Base-by-base conservation (phyloP, 2,797 vertebrate species). In the Chelmon rostratus region DNA sequence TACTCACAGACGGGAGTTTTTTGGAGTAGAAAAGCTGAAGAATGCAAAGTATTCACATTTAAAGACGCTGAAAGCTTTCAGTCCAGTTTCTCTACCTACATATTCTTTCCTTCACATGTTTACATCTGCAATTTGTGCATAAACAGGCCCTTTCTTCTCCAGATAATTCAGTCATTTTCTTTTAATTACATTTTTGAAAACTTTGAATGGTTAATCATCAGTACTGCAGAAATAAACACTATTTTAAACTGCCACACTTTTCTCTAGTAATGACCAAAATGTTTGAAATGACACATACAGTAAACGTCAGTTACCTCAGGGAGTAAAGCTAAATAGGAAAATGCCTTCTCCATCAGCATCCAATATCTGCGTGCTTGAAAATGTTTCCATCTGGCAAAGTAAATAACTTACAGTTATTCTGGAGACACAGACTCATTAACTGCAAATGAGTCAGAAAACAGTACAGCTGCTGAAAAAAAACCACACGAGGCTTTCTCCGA, bases 401-500 rank as follows among this genome's bases (percentile, higher is more conserved):
- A 79, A 75, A 75, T 38, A 54, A 53, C 53, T 68, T 23, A 42
- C 49, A 72, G 62, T 56, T 66, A 68, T 74, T 82, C 63, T 49
- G 19, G 33, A 4, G 15, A 11, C 73, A 66, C 38, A 38, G 61
- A 44, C 52, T 64, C 64, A 79, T 84, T 76, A 76, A 68, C 68
- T 72, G 47, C 64, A 74, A 76, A 78, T 79, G 59, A 81, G 18
- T 58, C 52, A 49, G 57, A 76, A 68, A 76, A 69, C 46, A 76
- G 74, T 61, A n/a, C 33, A 44, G 47, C 59, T 73, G 53, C n/a
- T 70, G 1, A n/a, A 52, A 64, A 31, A 56, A 56, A 44, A 53
- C 38, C 6, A 54, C 23, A 23, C 3, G 8, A 3, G 23, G 50
- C 31, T 50, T 73, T 65, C 44, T 46, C n/a, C 33, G 13, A 68